Evolutionary conservation across 2,797 vertebrate genomes (phyloP).

Genomic region (Psittacula echo): DNA sequence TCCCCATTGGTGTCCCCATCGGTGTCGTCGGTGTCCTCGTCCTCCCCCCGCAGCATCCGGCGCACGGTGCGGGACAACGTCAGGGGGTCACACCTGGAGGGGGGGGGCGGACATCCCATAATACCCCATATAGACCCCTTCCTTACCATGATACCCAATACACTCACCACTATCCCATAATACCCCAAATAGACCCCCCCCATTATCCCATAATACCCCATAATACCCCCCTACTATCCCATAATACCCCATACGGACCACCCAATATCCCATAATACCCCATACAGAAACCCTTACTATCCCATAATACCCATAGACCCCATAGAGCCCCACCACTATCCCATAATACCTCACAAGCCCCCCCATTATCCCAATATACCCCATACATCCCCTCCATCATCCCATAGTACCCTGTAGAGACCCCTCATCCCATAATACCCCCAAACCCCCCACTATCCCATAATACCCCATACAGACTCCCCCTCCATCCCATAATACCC

Average conservation of each 20-base stretch:
- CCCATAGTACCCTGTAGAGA: not conserved
- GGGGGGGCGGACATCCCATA: not conserved
- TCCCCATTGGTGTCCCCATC: not conserved
- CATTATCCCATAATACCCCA: too few relatives aligned
- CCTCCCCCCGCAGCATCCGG: not conserved
- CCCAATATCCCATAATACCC: too few relatives aligned
- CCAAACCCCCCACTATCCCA: not conserved
- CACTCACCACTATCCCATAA: too few relatives aligned
- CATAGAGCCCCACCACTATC: too few relatives aligned
- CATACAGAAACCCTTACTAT: too few relatives aligned
- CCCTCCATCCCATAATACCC: too few relatives aligned
- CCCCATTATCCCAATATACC: not conserved
- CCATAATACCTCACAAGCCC: too few relatives aligned
- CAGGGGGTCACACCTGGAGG: not conserved
- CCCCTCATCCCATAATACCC: not conserved
- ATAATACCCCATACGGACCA: too few relatives aligned
- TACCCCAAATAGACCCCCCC: too few relatives aligned
- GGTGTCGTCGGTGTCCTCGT: not conserved
- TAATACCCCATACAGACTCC: not conserved
- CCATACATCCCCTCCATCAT: not conserved
- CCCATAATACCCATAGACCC: too few relatives aligned
- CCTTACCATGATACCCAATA: not conserved
- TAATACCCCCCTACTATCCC: too few relatives aligned
- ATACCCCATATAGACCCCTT: too few relatives aligned
- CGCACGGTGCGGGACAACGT: not conserved